Evolutionary conservation across 1,140 invertebrate species (phyloP).

Genomic region (Temnothorax nylanderi): DNA sequence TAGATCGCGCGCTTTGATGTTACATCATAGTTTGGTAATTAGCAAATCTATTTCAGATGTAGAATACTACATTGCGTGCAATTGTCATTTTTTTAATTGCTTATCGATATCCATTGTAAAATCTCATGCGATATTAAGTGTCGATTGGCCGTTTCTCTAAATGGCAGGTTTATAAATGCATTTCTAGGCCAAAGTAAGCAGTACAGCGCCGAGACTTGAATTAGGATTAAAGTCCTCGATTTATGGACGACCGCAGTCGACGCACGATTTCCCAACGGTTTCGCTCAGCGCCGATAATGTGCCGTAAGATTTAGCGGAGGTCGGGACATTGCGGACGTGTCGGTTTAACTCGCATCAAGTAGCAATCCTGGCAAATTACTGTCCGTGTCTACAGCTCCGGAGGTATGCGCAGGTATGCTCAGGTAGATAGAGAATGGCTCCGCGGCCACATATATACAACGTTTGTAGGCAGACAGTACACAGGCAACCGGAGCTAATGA

Average conservation of each 20-base stretch:
- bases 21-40: neutral
- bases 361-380: constrained; percentile 70
- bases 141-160: neutral
- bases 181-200: constrained; percentile 17
- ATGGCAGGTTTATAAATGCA: constrained; percentile 23
- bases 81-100: constrained; percentile 22
- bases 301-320: constrained; percentile 50
- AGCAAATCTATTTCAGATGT: neutral
- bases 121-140: neutral
- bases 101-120: neutral
- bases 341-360: constrained; percentile 72
- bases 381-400: constrained; percentile 66
- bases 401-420: constrained; percentile 67
- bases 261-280: constrained; percentile 48
- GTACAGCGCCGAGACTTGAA: neutral
- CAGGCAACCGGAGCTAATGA: constrained; percentile 77
- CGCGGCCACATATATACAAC: constrained; percentile 55
- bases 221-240: constrained; percentile 46
- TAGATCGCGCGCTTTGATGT: neutral
- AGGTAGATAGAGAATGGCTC: constrained; percentile 55
- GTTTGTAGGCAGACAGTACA: constrained; percentile 74
- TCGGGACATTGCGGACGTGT: constrained; percentile 62
- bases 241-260: constrained; percentile 35
- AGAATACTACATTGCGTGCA: neutral
- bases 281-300: constrained; percentile 40